phyloP scores from a whole-genome alignment of 2,888 invertebrate genomes.

The Spilarctia lutea region DNA sequence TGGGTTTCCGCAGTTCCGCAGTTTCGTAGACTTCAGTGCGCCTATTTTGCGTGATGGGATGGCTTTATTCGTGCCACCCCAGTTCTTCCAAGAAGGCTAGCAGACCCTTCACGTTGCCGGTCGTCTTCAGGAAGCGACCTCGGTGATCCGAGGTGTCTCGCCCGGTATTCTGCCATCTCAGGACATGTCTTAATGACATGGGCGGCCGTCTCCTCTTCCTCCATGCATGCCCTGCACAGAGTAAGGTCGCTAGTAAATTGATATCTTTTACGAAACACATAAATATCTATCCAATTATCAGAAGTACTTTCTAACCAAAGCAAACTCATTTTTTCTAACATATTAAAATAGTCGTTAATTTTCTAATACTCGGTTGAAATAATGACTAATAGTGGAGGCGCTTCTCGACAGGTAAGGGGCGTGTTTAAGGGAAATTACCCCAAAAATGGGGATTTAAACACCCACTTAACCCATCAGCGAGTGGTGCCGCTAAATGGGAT shows the following conservation, averaged over 20 bases:
- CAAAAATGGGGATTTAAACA: slow-evolving; percentile 66
- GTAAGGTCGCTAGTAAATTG: background rate
- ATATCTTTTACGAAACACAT: slow-evolving; percentile 4
- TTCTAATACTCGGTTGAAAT: slow-evolving; percentile 44
- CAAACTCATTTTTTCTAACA: slow-evolving; percentile 20
- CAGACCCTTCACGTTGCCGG: too few relatives aligned
- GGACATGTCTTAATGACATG: too few relatives aligned
- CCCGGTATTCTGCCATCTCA: too few relatives aligned
- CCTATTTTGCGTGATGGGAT: too few relatives aligned
- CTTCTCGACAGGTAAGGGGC: slow-evolving; percentile 52
- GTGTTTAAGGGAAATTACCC: slow-evolving; percentile 61
- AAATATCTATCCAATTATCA: slow-evolving; percentile 24
- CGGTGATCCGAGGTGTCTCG: too few relatives aligned
- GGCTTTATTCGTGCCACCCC: too few relatives aligned
- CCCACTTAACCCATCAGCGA: slow-evolving; percentile 67
- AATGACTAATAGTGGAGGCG: slow-evolving; percentile 46
- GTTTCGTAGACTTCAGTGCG: too few relatives aligned
- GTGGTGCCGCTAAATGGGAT: slow-evolving; percentile 70
- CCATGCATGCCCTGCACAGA: too few relatives aligned
- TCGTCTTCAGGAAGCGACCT: too few relatives aligned
- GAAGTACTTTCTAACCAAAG: slow-evolving; percentile 12
- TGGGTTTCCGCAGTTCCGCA: too few relatives aligned
- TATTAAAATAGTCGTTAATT: slow-evolving; percentile 36
- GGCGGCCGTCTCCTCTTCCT: too few relatives aligned
- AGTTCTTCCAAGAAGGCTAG: too few relatives aligned